A percentile compares a stretch with the other conserved stretches of the same genome.
phyloP scores from a whole-genome alignment of 2,113 vertebrate species.

The Pachypanchax playfairii region DNA sequence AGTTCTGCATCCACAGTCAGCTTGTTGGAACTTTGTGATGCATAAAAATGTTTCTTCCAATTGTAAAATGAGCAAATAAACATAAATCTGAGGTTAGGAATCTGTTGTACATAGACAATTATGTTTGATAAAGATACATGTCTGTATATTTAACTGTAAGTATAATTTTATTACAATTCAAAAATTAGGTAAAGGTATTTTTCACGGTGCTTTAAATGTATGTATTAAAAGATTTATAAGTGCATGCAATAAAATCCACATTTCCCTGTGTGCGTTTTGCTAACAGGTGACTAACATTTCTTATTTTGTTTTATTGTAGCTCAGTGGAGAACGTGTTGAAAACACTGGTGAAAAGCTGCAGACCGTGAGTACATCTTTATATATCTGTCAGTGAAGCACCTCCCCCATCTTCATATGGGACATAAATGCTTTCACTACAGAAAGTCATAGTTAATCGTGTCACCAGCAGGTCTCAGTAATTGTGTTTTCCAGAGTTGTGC shows the following conservation, averaged over 20 bases:
- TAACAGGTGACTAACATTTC: slow-evolving; percentile 37
- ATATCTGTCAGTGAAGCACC: not conserved
- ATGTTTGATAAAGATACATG: not conserved
- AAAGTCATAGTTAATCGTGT: slow-evolving; percentile 12
- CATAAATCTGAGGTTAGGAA: not conserved
- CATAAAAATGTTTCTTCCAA: slow-evolving; percentile 12
- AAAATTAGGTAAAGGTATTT: slow-evolving; percentile 6
- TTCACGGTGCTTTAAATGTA: slow-evolving; percentile 38
- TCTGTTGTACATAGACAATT: slow-evolving; percentile 11
- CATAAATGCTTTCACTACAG: not conserved
- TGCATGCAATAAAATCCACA: slow-evolving; percentile 76
- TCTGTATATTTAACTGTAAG: not conserved
- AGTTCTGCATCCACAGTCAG: slow-evolving; percentile 37
- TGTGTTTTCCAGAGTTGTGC: slow-evolving; percentile 14
- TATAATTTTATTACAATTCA: not conserved
- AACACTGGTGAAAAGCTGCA: slow-evolving; percentile 94
- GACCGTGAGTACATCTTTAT: slow-evolving; percentile 88
- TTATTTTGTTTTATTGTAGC: slow-evolving; percentile 70
- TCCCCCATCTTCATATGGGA: not conserved
- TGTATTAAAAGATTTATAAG: slow-evolving; percentile 52
- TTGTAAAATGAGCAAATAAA: slow-evolving; percentile 8
- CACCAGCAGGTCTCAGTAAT: slow-evolving; percentile 9
- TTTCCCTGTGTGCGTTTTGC: slow-evolving; percentile 66
- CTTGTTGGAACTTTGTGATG: slow-evolving; percentile 28
- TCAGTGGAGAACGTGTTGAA: slow-evolving; percentile 95